Evolutionary conservation across 2,113 vertebrate species (phyloP), one percentile per base, ranked within the genome.

Genomic region (Haemorhous mexicanus): DNA sequence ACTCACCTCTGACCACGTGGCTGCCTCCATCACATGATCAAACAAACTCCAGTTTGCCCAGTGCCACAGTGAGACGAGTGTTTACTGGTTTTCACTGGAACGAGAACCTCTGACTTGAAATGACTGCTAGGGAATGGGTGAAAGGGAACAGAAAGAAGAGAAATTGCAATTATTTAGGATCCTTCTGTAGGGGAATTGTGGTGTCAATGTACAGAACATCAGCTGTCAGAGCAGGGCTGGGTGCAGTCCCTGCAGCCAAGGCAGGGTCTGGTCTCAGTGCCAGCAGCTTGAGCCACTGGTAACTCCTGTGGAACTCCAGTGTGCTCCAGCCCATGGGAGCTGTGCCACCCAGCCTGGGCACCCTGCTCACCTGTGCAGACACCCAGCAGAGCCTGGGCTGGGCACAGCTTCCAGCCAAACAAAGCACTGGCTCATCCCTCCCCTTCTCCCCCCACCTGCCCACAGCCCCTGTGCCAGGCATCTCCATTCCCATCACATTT

Each of bases 21-120:
- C 23, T 72, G 55, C 87, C 64, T 58, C 30, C 85, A 91, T 99
- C 98, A 99, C 99, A 99, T 99, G 61, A 99, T 52, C 88, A 98
- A 98, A 94, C 99, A 99, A 39, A 99, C 99, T 70, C 99, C 98
- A 17, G 99, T 99, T 95, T 99, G 98, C 49, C 98, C 96, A 1
- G 96, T 61, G 69, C 98, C 97, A 78, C 97, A 98, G 89, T 98
- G 97, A 13, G 97, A 96, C 1, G 97, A 96, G 62, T 98, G 97
- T 87, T 98, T 98, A 14, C 96, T 81, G 22, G 97, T 87, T 91
- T 97, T 99, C 70, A 97, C 58, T 16, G 97, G 97, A 63, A 98
- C 98, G 56, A 98, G 95, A 64, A 98, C 97, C 86, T 98, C 98
- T 22, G 98, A 96, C 67, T 97, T 97, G 84, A 97, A 98, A 21